Base-by-base conservation (phyloP, 1,140 invertebrate species). In the Heliconius hewitsoni region DNA sequence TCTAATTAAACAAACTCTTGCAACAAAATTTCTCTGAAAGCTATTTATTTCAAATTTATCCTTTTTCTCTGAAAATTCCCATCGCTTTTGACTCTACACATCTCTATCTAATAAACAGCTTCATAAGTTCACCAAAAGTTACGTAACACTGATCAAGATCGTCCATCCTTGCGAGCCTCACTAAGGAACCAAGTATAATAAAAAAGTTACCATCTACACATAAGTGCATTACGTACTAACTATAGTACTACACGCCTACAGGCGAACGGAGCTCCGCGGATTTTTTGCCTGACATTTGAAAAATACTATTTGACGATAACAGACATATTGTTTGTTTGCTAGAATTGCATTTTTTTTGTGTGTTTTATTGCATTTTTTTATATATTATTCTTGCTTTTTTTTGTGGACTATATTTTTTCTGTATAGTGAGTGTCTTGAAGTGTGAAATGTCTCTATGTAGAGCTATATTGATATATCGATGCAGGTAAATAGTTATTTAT, bases 271-370 rank as follows among this genome's bases (percentile, higher is more conserved):
- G 90, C 91, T 86, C 88, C 85, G 84, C 88, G 83, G 16, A 92
- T 94, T 94, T 94, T 93, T 92, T 91, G 87, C 90, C 78, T 84
- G 88, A 92, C 93, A 94, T 93, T 94, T 94, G 92, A 93, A 94
- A 94, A 94, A 92, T 90, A 90, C 90, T 91, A 91, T 93, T 93
- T 94, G 92, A 90, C 87, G 90, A 91, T 91, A 94, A 93, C 91
- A 87, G 86, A 91, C 92, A 87, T 84, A 87, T 82, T 77, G 81
- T 79, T 82, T 80, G 71, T 80, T 60, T 46, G 42, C 13, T 46
- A 46, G 42, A 46, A 46, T 46, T 78, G 71, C 72, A 82, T 81
- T 75, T 66, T 73, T 81, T 57, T 37, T 75, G n/a, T 57, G 55
- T 8, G 84, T 84, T 72, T 37, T 80, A 84, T 73, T 80, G 71